phyloP scores from a whole-genome alignment of 1,140 invertebrate species.

The Pseudomyrmex sp. region DNA sequence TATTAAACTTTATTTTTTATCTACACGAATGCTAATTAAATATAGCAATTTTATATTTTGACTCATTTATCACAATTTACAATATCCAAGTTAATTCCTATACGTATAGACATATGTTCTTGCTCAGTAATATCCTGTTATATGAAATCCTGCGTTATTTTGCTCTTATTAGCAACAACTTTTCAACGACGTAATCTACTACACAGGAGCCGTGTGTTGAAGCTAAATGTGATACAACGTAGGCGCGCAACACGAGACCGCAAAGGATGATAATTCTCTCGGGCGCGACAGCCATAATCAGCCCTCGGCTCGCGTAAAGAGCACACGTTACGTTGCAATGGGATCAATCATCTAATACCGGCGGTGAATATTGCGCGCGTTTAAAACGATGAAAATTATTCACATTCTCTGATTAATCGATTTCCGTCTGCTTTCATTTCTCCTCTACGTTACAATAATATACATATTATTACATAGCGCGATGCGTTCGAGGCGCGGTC shows the following conservation, averaged over 20 bases:
- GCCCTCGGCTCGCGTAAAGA: slow-evolving; percentile 39
- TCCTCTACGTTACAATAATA: background rate
- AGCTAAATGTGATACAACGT: slow-evolving; percentile 40
- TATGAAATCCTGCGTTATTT: background rate
- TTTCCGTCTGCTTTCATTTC: too few species aligned
- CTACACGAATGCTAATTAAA: background rate
- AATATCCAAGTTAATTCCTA: too few species aligned
- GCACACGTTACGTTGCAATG: background rate
- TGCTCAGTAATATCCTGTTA: slow-evolving; percentile 19
- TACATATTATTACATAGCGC: slow-evolving; percentile 21
- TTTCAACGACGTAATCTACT: slow-evolving; percentile 6
- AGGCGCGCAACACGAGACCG: slow-evolving; percentile 38
- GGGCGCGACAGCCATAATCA: slow-evolving; percentile 48
- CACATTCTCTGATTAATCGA: slow-evolving; percentile 21
- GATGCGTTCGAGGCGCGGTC: background rate
- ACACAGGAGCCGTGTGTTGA: background rate
- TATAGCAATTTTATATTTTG: background rate
- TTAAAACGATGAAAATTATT: slow-evolving; percentile 8
- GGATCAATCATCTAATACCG: slow-evolving; percentile 41
- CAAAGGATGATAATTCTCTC: slow-evolving; percentile 55
- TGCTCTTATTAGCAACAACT: background rate
- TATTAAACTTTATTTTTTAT: background rate
- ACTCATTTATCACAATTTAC: background rate
- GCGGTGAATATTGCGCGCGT: background rate
- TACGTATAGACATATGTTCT: background rate